phyloP scores from a whole-genome alignment of 2,888 invertebrate genomes.

The Blomia tropicalis region DNA sequence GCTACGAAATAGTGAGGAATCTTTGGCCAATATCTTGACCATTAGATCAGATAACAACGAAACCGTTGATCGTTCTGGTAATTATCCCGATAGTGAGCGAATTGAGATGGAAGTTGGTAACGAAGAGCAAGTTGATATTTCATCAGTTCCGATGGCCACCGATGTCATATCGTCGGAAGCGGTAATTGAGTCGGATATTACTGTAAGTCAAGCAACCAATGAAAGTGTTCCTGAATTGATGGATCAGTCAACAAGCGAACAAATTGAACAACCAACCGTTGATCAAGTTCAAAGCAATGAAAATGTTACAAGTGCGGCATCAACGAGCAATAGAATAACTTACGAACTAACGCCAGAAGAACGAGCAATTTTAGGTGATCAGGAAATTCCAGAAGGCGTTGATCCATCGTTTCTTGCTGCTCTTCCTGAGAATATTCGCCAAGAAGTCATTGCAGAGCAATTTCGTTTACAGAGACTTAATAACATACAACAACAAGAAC shows the following conservation, averaged over 20 bases:
- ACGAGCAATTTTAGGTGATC: slow-evolving; percentile 31
- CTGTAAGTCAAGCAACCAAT: neutral
- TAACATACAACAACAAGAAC: slow-evolving; percentile 37
- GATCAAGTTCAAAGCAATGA: neutral
- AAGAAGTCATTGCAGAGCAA: slow-evolving; percentile 70
- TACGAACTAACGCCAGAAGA: slow-evolving; percentile 1
- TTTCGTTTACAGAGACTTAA: slow-evolving; percentile 45
- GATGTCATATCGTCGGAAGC: neutral
- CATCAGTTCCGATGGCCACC: slow-evolving; percentile 6
- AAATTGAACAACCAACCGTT: neutral
- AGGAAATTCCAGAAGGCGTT: slow-evolving; percentile 57
- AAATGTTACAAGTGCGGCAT: neutral
- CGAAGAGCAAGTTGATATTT: neutral
- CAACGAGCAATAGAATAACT: neutral
- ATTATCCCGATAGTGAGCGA: neutral
- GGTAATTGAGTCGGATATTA: no score
- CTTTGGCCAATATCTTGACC: neutral
- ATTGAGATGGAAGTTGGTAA: slow-evolving; percentile 12
- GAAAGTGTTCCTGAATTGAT: neutral
- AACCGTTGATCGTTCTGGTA: neutral
- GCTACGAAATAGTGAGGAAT: neutral
- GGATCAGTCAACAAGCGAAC: slow-evolving; percentile 5
- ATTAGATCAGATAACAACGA: slow-evolving; percentile 10
- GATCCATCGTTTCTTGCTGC: slow-evolving; percentile 79
- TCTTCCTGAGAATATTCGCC: slow-evolving; percentile 66